Evolutionary conservation across 2,797 vertebrate genomes (phyloP), one percentile per base, ranked within the genome.

Genomic region (Philypnodon macrostomus): DNA sequence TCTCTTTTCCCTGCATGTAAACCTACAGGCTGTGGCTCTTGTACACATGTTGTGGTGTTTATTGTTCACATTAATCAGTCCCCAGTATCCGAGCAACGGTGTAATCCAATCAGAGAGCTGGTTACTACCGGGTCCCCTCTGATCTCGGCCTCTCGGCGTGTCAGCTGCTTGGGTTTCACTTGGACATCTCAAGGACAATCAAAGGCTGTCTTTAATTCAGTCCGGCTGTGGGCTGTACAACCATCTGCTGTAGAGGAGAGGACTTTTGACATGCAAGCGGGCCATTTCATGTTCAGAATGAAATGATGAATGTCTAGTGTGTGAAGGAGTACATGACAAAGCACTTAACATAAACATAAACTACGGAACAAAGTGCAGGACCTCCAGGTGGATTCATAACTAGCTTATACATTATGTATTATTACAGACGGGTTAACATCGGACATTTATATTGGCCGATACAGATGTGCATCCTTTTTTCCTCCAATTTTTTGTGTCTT

Each of bases 111-210:
- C 59, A 53, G 48, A 68, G 48, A 35, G 41, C 65, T 50, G 53
- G 45, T 62, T 59, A 53, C 67, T 72, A 74, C 63, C 59, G 66
- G 67, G 71, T 74, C 56, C 54, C 56, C 53, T 63, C 62, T 70
- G 53, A 62, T 71, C 63, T 67, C 51, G 39, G 59, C 59, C 53
- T 64, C 48, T 58, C 44, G 15, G 21, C 32, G 56, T 62, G 51
- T 56, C 57, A 21, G 49, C 24, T 62, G 41, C 47, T 45, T 47
- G 29, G 52, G 42, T 14, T 16, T 46, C 42, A 73, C 59, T 29
- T 53, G 75, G 62, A 58, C 53, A 55, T 41, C 21, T 74, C 49
- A 69, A 80, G 67, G 69, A 65, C 58, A 50, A 59, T 55, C 34
- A 54, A 39, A 37, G 49, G 52, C 34, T 11, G 26, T 19, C 39